These are phyloP conservation scores for Lycopodina hypogea DNA, from an alignment of 37 sponge, comb jelly and placozoan genomes.

Conservation along the genomic window DNA sequence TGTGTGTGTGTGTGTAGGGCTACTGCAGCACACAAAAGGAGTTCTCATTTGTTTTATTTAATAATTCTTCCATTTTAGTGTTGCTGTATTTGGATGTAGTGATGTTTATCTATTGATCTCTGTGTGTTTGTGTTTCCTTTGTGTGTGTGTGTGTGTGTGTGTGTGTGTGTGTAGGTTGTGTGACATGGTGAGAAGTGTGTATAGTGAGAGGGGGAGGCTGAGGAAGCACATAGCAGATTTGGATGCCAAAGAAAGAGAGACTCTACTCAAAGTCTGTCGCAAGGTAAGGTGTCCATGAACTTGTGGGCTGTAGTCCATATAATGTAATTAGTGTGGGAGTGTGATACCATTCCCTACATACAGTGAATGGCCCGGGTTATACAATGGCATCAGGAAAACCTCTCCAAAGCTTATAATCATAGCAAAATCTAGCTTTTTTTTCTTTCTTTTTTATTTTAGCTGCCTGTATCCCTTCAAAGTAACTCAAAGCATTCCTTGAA, in stretches of 20 bases:
- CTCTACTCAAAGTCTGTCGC: conserved; percentile 50
- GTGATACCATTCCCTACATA: no score
- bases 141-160: no score
- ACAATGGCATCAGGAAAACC: no score
- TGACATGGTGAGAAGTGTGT: conserved; percentile 19
- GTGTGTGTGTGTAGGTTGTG: conserved; percentile 4
- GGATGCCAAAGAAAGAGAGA: conserved; percentile 58
- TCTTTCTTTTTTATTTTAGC: no score
- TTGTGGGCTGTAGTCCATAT: not conserved
- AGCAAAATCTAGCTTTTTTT: no score
- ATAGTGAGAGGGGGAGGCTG: conserved; percentile 42
- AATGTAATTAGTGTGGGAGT: no score
- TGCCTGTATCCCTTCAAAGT: conserved; percentile 4
- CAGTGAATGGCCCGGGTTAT: no score
- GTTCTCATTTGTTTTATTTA: no score
- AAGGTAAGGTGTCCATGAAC: conserved; percentile 14
- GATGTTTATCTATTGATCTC: not conserved
- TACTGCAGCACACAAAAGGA: not conserved
- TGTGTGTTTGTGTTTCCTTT: not conserved
- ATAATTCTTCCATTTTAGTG: no score
- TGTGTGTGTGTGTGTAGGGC: not conserved
- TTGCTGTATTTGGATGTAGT: not conserved
- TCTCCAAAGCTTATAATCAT: no score
- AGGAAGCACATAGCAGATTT: conserved; percentile 61
- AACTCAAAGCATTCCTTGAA: no score